phyloP scores from a whole-genome alignment of 2,797 vertebrate species.

The Chaetophractus vellerosus region DNA sequence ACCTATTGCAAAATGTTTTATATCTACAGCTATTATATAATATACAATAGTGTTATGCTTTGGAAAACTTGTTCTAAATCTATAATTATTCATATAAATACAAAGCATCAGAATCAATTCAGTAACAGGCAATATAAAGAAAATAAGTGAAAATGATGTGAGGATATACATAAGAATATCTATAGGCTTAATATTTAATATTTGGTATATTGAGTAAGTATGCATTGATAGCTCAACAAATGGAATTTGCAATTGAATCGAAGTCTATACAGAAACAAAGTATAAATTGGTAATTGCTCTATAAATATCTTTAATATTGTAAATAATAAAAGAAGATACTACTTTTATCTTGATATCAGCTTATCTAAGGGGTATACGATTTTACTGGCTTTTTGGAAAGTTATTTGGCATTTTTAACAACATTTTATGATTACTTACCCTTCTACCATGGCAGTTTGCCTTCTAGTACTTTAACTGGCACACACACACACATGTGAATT shows the following conservation, averaged over 20 bases:
- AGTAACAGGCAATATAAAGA: background rate
- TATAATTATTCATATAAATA: constrained; percentile 19
- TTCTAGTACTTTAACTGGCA: background rate
- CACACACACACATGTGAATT: background rate
- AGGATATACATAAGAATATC: background rate
- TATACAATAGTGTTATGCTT: background rate
- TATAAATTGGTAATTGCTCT: background rate
- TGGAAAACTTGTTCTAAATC: background rate
- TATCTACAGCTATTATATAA: background rate
- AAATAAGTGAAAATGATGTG: background rate
- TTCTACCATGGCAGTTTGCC: background rate
- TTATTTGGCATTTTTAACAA: background rate
- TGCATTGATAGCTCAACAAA: constrained; percentile 4
- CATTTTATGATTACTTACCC: constrained; percentile 14
- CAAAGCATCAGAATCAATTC: background rate
- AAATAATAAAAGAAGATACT: background rate
- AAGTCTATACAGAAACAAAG: background rate
- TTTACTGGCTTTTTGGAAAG: background rate
- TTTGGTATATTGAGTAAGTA: constrained; percentile 14
- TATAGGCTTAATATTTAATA: background rate
- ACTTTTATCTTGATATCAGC: background rate
- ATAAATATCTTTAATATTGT: constrained; percentile 17
- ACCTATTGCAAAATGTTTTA: constrained; percentile 6
- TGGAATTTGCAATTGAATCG: background rate
- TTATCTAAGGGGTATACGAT: constrained; percentile 9